A percentile compares a stretch with the other conserved stretches of the same genome.
Conservation (phyloP, 2,888 invertebrate species). For the Yponomeuta malinellus region DNA sequence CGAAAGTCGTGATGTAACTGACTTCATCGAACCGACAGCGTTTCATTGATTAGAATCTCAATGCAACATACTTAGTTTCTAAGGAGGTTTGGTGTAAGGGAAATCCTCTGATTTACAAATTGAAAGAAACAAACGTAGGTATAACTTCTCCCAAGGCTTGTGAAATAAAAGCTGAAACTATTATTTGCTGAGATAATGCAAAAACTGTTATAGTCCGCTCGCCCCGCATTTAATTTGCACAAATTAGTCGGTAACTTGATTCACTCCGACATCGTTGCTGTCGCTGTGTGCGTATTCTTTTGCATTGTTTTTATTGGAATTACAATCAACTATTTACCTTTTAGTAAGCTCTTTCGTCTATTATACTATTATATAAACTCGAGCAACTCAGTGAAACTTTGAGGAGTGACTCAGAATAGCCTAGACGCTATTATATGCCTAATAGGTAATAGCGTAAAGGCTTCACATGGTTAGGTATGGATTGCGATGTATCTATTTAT, state of each 20-base stretch:
- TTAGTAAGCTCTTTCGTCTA: too few species aligned
- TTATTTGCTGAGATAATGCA: not conserved
- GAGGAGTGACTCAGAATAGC: too few species aligned
- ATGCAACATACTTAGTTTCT: conserved; percentile 33
- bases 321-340: too few species aligned
- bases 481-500: not conserved
- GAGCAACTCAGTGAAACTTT: too few species aligned
- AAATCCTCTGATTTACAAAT: not conserved
- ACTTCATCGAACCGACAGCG: conserved; percentile 33
- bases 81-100: not conserved
- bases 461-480: too few species aligned
- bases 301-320: too few species aligned
- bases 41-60: conserved; percentile 66
- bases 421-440: too few species aligned
- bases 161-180: not conserved
- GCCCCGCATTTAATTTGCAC: not conserved
- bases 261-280: not conserved
- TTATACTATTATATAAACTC: too few species aligned
- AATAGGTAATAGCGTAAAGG: too few species aligned
- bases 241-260: not conserved
- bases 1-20: conserved; percentile 69
- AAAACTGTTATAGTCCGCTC: not conserved
- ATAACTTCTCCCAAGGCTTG: not conserved
- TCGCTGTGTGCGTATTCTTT: not conserved
- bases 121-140: not conserved